Base-by-base conservation (phyloP, 2,888 invertebrate species). In the Stictocephala bisonia region DNA sequence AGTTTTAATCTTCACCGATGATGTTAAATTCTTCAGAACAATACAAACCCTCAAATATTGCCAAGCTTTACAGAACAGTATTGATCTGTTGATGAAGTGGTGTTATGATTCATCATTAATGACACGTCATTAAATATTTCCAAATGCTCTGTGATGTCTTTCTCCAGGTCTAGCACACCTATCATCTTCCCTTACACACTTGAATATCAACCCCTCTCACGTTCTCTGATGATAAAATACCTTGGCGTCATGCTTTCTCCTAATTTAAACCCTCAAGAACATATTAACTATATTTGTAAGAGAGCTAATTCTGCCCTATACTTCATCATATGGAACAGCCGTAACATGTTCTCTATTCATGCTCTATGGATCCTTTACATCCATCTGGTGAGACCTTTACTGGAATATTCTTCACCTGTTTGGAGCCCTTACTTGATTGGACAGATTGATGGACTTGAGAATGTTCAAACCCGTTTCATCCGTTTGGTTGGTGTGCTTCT, bases 241-340 rank as follows among this genome's bases (percentile, higher is more conserved):
- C 44, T n/a, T n/a, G n/a, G n/a, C n/a, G n/a, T n/a, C n/a, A n/a
- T n/a, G n/a, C n/a, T n/a, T n/a, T n/a, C n/a, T 44, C 15, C 44
- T n/a, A 44, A 44, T 44, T 44, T 44, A 7, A 44, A 44, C 44
- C 44, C 44, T 44, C 44, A 44, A 44, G 44, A 44, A 7, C 44
- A 44, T 44, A 44, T 44, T 15, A 44, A 44, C 15, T 44, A 44
- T 44, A 44, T 44, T 6, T 44, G 44, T 44, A 44, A 44, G n/a
- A n/a, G n/a, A n/a, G n/a, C n/a, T n/a, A n/a, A n/a, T n/a, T n/a
- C n/a, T n/a, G n/a, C n/a, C n/a, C 44, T 15, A 44, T 44, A 44
- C 15, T 44, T 44, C 44, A 44, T 15, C 15, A 44, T 11, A 15
- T 6, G 15, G 15, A 11, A 11, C 44, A 44, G 44, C 15, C 44